These are phyloP conservation scores for Odontophorus gujanensis DNA, from an alignment of 2,113 vertebrate genomes.

Conservation along the genomic window DNA sequence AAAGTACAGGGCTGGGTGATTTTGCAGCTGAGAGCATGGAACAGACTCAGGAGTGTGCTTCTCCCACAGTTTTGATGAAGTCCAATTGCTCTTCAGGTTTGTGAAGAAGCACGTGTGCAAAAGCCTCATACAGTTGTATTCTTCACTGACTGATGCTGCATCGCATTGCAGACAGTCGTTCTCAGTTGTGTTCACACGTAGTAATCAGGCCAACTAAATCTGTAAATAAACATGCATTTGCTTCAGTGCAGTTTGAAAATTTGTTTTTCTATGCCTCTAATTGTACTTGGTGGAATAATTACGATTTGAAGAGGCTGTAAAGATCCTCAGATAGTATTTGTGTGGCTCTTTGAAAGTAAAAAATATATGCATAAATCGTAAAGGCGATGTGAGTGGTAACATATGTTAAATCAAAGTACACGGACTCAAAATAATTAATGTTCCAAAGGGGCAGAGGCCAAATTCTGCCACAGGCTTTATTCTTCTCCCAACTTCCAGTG, in stretches of 20 bases:
- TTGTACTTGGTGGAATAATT: neutral
- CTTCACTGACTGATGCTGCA: neutral
- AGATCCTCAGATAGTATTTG: neutral
- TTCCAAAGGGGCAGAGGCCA: slow-evolving; percentile 59
- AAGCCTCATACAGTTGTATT: neutral
- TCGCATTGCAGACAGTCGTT: neutral
- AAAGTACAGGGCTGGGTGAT: neutral
- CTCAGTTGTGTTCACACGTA: neutral
- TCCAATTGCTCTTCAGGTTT: neutral
- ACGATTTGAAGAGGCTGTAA: neutral
- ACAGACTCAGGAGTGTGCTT: neutral
- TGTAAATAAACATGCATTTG: neutral
- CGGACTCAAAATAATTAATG: slow-evolving; percentile 1
- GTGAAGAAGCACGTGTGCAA: neutral
- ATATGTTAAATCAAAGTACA: neutral
- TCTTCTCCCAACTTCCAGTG: slow-evolving; percentile 51
- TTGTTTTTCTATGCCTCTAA: neutral
- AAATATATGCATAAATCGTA: neutral
- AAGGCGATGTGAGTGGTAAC: neutral
- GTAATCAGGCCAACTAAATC: neutral
- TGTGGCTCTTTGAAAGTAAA: neutral
- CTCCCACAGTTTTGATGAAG: neutral
- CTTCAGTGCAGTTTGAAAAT: neutral
- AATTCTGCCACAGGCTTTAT: slow-evolving; percentile 56
- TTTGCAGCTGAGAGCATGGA: neutral